These are phyloP conservation scores for Pluvialis apricaria DNA, from an alignment of 2,113 vertebrate species.

Conservation along the genomic window DNA sequence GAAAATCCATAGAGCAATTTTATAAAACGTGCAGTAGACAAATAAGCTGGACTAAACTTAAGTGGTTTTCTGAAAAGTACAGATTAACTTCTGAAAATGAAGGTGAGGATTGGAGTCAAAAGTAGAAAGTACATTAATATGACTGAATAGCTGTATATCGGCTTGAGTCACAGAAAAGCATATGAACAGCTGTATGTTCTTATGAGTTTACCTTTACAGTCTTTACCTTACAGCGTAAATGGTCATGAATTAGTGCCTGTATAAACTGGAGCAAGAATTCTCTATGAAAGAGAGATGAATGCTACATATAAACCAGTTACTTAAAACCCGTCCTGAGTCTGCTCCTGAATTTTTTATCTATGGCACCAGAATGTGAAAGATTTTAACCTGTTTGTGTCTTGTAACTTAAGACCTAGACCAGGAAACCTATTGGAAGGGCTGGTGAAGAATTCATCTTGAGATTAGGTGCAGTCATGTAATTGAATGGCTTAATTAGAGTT, in stretches of 20 bases:
- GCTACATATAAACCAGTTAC: background rate
- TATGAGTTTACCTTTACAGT: background rate
- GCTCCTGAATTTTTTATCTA: background rate
- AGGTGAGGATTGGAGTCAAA: background rate
- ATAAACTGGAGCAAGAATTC: background rate
- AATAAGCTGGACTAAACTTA: background rate
- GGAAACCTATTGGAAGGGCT: background rate
- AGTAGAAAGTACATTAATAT: background rate
- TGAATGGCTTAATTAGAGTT: background rate
- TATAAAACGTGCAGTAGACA: background rate
- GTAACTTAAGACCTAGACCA: background rate
- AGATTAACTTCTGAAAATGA: background rate
- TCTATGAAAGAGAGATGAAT: background rate
- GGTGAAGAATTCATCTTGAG: background rate
- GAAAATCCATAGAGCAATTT: background rate
- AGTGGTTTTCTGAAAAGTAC: background rate
- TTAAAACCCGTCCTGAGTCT: background rate
- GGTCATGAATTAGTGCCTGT: background rate
- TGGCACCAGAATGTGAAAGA: background rate
- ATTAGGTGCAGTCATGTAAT: background rate
- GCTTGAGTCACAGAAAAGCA: background rate
- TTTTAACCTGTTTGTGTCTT: background rate
- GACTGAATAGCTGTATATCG: accelerated
- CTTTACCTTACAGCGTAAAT: background rate
- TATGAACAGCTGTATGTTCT: background rate